These are phyloP conservation scores for Dendrolimus kikuchii DNA, from an alignment of 1,140 invertebrate genomes.

Conservation along the genomic window DNA sequence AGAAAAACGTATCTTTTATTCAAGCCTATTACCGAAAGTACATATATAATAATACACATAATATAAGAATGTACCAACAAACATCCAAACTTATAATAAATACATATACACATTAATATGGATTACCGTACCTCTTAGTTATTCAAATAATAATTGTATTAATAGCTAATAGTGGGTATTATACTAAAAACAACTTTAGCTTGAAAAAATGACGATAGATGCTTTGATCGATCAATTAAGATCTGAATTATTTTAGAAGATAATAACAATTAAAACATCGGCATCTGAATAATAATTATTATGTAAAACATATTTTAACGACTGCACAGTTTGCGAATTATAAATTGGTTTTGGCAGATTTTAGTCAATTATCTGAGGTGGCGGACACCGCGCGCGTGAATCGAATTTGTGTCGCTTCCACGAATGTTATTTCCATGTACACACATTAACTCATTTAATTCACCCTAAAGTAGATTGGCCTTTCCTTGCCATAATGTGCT, in stretches of 20 bases:
- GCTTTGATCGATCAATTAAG: too few relatives aligned
- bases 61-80: too few relatives aligned
- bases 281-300: conserved; percentile 6
- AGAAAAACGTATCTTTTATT: too few relatives aligned
- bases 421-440: conserved; percentile 25
- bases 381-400: conserved; percentile 9
- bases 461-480: conserved; percentile 48
- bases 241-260: background rate
- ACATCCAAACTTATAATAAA: too few relatives aligned
- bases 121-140: too few relatives aligned
- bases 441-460: conserved; percentile 64
- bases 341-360: conserved; percentile 18
- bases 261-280: conserved; percentile 5
- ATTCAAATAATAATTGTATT: too few relatives aligned
- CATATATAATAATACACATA: too few relatives aligned
- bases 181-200: too few relatives aligned
- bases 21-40: too few relatives aligned
- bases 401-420: conserved; percentile 23
- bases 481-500: conserved; percentile 52
- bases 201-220: too few relatives aligned
- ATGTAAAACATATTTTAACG: conserved; percentile 17
- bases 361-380: conserved; percentile 15
- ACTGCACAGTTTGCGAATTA: conserved; percentile 11
- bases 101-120: too few relatives aligned
- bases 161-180: too few relatives aligned